phyloP scores from a whole-genome alignment of 2,888 invertebrate species.

The Papilio demoleus region DNA sequence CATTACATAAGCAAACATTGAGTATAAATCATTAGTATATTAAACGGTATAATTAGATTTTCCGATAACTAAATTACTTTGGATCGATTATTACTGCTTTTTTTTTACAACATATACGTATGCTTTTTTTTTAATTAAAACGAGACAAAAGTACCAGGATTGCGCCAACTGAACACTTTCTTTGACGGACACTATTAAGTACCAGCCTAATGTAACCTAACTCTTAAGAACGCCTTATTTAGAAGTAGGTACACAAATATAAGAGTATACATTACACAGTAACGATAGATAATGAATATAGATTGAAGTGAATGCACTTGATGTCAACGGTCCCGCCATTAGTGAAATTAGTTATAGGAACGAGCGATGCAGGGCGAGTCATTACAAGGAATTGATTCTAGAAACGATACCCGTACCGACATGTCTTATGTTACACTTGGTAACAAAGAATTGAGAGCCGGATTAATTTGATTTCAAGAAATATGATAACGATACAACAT shows the following conservation, averaged over 20 bases:
- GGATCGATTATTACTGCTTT: no score
- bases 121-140: no score
- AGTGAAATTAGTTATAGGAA: slow-evolving; percentile 52
- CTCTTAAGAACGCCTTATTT: neutral
- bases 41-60: neutral
- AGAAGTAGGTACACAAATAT: neutral
- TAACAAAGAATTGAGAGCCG: neutral
- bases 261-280: neutral
- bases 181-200: no score
- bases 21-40: no score
- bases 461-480: neutral
- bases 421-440: neutral
- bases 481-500: neutral
- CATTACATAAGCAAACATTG: neutral
- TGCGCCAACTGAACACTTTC: no score
- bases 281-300: slow-evolving; percentile 15
- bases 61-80: neutral
- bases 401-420: slow-evolving; percentile 48
- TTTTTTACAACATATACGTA: no score
- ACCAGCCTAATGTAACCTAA: neutral
- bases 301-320: slow-evolving; percentile 40
- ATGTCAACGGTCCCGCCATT: slow-evolving; percentile 43
- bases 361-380: slow-evolving; percentile 46
- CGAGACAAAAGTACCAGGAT: no score
- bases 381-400: slow-evolving; percentile 58